Evolutionary conservation across 2,113 vertebrate species (phyloP).

Genomic region (Psammodynastes pulverulentus): DNA sequence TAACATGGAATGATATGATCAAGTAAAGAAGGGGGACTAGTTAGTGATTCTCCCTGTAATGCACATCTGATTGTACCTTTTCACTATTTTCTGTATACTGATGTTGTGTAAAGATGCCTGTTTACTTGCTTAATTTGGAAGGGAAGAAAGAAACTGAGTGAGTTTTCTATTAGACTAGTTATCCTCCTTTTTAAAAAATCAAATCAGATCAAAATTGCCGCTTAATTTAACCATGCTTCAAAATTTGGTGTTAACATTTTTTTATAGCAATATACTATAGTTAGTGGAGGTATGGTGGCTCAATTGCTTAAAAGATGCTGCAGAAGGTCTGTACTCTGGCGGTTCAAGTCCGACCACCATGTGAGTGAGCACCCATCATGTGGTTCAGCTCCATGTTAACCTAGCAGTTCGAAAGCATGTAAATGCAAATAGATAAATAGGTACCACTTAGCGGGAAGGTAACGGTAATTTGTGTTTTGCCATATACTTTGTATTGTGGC

Average conservation of each 20-base stretch:
- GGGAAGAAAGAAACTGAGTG: not conserved
- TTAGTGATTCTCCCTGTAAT: not conserved
- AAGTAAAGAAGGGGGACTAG: not conserved
- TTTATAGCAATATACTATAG: not conserved
- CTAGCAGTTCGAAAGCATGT: not conserved
- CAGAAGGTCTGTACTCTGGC: not conserved
- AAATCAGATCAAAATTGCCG: conserved; percentile 10
- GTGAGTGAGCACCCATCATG: not conserved
- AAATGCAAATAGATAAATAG: not conserved
- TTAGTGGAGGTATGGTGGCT: not conserved
- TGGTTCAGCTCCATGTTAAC: not conserved
- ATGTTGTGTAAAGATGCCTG: not conserved
- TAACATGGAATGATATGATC: not conserved
- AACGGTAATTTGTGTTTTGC: not conserved
- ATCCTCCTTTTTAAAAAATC: conserved; percentile 42
- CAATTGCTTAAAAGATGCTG: not conserved
- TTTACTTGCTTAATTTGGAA: not conserved
- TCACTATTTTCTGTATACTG: not conserved
- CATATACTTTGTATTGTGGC: not conserved
- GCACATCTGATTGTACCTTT: not conserved
- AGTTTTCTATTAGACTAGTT: conserved; percentile 22
- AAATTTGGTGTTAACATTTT: not conserved
- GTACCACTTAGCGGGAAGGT: not conserved
- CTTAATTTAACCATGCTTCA: conserved; percentile 46
- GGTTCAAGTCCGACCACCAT: not conserved